Conservation (phyloP, 2,113 vertebrate species). For the Nesospiza acunhae region DNA sequence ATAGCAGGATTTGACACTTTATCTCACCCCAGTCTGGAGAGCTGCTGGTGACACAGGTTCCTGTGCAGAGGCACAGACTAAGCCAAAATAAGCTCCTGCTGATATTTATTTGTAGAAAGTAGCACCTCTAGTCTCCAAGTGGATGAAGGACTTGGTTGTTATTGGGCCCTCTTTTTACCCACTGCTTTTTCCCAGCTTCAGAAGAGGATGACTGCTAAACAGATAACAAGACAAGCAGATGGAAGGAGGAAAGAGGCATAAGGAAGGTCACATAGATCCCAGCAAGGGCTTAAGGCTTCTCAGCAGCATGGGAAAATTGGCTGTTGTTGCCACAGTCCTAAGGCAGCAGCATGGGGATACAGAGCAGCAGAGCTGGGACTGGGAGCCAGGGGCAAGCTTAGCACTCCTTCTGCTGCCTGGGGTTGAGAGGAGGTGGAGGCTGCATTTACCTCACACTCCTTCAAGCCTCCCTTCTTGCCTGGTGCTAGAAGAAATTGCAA, state of each 20-base stretch:
- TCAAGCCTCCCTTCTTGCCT: not conserved
- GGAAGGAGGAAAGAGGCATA: not conserved
- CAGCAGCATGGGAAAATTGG: not conserved
- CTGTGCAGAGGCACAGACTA: not conserved
- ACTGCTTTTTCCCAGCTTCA: not conserved
- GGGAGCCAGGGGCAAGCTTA: not conserved
- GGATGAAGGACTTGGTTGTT: not conserved
- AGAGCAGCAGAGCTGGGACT: not conserved
- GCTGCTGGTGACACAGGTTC: slow-evolving; percentile 4
- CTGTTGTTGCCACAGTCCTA: not conserved
- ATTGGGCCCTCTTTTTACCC: not conserved
- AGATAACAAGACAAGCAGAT: not conserved
- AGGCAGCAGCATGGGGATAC: not conserved
- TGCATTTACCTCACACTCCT: not conserved
- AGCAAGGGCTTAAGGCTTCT: not conserved
- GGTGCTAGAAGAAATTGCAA: not conserved
- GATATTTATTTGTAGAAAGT: slow-evolving; percentile 18
- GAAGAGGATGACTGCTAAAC: not conserved
- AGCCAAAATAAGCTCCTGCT: slow-evolving; percentile 11
- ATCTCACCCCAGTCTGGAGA: not conserved
- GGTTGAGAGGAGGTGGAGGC: not conserved
- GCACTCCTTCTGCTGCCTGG: not conserved
- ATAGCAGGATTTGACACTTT: slow-evolving; percentile 23
- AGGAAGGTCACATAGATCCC: not conserved
- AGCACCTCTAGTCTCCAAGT: not conserved